Base-by-base conservation (phyloP, 1,140 invertebrate genomes). In the Vollenhovia emeryi region DNA sequence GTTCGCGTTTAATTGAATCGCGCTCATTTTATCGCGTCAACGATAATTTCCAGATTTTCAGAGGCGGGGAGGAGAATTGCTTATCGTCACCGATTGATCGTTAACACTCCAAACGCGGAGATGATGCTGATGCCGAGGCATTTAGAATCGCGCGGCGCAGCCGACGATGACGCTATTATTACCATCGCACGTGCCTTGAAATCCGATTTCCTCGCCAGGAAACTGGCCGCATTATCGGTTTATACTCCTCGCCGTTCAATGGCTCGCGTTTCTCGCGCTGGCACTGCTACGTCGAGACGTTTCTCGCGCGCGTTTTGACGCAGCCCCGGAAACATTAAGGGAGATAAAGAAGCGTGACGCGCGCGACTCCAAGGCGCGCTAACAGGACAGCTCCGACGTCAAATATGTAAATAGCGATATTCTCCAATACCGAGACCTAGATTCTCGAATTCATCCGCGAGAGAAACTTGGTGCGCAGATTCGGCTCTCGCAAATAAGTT, bases 171-270 rank as follows among this genome's bases (percentile, higher is more conserved):
- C 36, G 76, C 62, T 79, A 52, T 79, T 68, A 79, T 69, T 68
- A 68, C 55, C 62, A 62, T 68, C 62, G 62, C 62, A 79, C 76
- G 76, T 79, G 76, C 62, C 52, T 50, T 40, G 76, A 79, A 79
- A 69, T 79, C 76, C 76, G 62, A 79, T 79, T 79, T 79, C 52
- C 76, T 79, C 50, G 48, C 62, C 21, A 15, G 64, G 62, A 79
- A 68, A 68, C 45, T 52, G 33, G 62, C 62, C 36, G 21, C 45
- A 27, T 68, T 68, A 40, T 27, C 76, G 75, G 11, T 64, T 79
- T 79, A 33, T 52, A 68, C 69, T 76, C 27, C 27, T 52, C 55
- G 11, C 18, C 33, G 76, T 27, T 69, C 45, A 33, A 40, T 24
- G n/a, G 60, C 43, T 68, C 21, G n/a, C n/a, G 45, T 68, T 52